Evolutionary conservation across 1,140 invertebrate species (phyloP).

Genomic region (Ericerus pela): DNA sequence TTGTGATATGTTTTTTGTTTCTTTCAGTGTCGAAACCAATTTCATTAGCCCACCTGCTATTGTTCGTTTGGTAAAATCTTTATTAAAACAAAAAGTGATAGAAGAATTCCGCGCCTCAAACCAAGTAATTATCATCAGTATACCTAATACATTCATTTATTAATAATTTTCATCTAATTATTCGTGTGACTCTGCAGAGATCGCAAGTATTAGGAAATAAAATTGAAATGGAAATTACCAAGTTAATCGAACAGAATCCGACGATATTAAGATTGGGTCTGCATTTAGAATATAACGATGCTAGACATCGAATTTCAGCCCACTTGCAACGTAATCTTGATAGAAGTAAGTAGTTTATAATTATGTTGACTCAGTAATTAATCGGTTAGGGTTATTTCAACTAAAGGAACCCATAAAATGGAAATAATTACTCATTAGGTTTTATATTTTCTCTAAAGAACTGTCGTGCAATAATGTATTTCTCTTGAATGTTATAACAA

Average conservation of each 20-base stretch:
- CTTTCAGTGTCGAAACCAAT: slow-evolving; percentile 78
- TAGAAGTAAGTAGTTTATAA: slow-evolving; percentile 80
- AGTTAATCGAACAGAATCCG: slow-evolving; percentile 81
- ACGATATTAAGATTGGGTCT: slow-evolving; percentile 81
- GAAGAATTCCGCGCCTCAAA: slow-evolving; percentile 90
- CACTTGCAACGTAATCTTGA: slow-evolving; percentile 93
- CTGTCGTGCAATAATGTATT: too few relatives aligned
- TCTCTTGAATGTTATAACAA: too few relatives aligned
- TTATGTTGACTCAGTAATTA: too few relatives aligned
- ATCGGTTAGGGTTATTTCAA: too few relatives aligned
- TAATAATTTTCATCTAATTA: neutral
- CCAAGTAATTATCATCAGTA: too few relatives aligned
- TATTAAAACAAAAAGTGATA: slow-evolving; percentile 70
- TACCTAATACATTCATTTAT: too few relatives aligned
- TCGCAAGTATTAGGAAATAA: slow-evolving; percentile 89
- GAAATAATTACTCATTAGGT: too few relatives aligned
- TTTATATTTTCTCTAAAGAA: too few relatives aligned
- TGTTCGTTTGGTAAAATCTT: slow-evolving; percentile 65
- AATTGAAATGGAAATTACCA: slow-evolving; percentile 94
- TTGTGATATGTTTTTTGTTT: slow-evolving; percentile 16
- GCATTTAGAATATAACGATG: slow-evolving; percentile 91
- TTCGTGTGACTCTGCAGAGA: slow-evolving; percentile 44
- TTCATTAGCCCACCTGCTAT: slow-evolving; percentile 74
- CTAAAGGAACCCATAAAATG: too few relatives aligned
- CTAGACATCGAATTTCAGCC: slow-evolving; percentile 76